These are phyloP conservation scores for Alligator sinensis DNA, from an alignment of 2,113 vertebrate species.

Conservation along the genomic window DNA sequence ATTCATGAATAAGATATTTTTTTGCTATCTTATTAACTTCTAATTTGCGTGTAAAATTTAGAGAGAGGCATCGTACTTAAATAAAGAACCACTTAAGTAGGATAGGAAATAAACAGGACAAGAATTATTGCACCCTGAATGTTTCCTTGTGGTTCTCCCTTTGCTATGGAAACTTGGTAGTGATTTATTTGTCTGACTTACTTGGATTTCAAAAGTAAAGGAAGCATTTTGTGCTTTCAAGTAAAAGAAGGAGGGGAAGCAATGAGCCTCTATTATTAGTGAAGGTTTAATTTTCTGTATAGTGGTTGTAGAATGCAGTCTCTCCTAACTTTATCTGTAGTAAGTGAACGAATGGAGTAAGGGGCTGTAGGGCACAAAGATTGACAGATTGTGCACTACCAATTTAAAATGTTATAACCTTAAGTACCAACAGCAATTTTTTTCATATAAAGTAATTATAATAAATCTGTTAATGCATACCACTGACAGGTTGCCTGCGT, in stretches of 20 bases:
- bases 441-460: too few relatives aligned
- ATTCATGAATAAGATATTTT: background rate
- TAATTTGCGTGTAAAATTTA: constrained; percentile 9
- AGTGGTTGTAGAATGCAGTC: background rate
- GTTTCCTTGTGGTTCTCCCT: background rate
- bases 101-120: background rate
- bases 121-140: background rate
- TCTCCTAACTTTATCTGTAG: background rate
- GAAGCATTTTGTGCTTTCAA: background rate
- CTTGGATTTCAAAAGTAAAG: background rate
- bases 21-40: background rate
- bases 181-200: constrained; percentile 9
- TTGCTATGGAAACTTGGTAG: constrained; percentile 11
- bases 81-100: background rate
- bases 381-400: too few relatives aligned
- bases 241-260: background rate
- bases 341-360: background rate
- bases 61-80: background rate
- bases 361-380: background rate
- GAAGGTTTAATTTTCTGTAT: background rate
- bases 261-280: background rate
- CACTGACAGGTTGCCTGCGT: too few relatives aligned
- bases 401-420: too few relatives aligned
- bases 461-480: too few relatives aligned
- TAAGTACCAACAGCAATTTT: too few relatives aligned